Evolutionary conservation across 2,888 invertebrate species (phyloP), one percentile per base, ranked within the genome.

Genomic region (Phaedon cochleariae): DNA sequence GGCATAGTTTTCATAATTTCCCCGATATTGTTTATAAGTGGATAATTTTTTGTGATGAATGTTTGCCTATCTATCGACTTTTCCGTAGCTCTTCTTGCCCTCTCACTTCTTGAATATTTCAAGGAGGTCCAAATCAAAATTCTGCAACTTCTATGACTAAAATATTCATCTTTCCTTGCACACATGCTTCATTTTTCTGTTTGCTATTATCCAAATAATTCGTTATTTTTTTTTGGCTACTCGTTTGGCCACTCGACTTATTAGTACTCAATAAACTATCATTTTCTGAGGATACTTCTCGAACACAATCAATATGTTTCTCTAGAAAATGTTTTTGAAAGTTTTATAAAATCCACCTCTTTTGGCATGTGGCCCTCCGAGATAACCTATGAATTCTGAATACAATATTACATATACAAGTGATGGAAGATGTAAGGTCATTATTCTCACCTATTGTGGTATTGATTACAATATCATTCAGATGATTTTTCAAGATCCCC

Each of bases 101-200:
- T 34, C 12, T 55, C 55, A 55, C 45, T 2, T 55, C 41, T 55
- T 37, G 34, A 41, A 55, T 55, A 55, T 18, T 37, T 55, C 15
- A 2, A 20, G 7, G n/a, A 10, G 10, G 18, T 37, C 55, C 31
- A 34, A 34, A 34, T 34, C 31, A 10, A 10, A 34, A 34, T 34
- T 10, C 2, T 10, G 31, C 31, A 34, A 34, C 2, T 5, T 34
- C 31, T 7, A 10, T 10, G 31, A 34, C 31, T 34, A 34, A 10
- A 34, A 34, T 26, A 7, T 26, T 26, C 7, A 26, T 26, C 26
- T 26, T 26, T 26, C 26, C 26, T 26, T 26, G 26, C 26, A n/a
- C n/a, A n/a, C n/a, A n/a, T n/a, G n/a, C n/a, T 26, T 26, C 26
- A 26, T 26, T 6, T 26, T 26, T 3, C 3, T 26, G 26, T 26